phyloP scores from a whole-genome alignment of 1,140 invertebrate genomes.

The Trichogramma pretiosum region DNA sequence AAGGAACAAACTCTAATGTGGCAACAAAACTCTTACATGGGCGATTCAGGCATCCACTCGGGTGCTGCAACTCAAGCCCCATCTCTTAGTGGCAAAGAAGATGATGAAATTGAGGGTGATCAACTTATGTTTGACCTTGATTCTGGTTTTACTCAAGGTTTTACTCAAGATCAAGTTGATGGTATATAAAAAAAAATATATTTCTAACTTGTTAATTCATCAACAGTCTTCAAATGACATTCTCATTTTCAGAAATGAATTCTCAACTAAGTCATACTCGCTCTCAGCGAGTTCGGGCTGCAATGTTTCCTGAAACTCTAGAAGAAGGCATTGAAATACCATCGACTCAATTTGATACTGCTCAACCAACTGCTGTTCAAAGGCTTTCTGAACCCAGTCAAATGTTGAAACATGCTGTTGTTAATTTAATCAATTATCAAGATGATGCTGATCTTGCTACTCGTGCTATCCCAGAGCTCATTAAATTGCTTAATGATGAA shows the following conservation, averaged over 20 bases:
- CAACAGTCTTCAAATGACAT: neutral
- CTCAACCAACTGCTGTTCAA: conserved; percentile 92
- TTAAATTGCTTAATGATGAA: conserved; percentile 95
- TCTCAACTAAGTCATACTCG: conserved; percentile 91
- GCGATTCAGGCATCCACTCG: conserved; percentile 93
- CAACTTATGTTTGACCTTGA: conserved; percentile 85
- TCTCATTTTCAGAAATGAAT: conserved; percentile 70
- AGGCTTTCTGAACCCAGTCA: conserved; percentile 91
- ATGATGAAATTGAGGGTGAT: conserved; percentile 79
- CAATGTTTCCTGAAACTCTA: conserved; percentile 97
- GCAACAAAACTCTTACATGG: conserved; percentile 90
- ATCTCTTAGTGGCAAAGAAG: conserved; percentile 78
- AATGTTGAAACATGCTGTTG: conserved; percentile 94
- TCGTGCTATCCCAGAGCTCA: conserved; percentile 93
- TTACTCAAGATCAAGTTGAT: conserved; percentile 92
- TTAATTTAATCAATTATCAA: conserved; percentile 98
- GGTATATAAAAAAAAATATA: conserved; percentile 4
- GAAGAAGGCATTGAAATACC: conserved; percentile 96
- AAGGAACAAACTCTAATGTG: conserved; percentile 91
- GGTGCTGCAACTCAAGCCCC: conserved; percentile 89
- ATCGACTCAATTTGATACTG: conserved; percentile 88
- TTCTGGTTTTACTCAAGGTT: conserved; percentile 79
- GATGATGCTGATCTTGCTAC: conserved; percentile 98
- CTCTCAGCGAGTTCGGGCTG: conserved; percentile 89
- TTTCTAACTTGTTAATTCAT: neutral